These are phyloP conservation scores for Dendronephthya gigantea DNA, from an alignment of 64 coral and sea anemone species.

Conservation along the genomic window DNA sequence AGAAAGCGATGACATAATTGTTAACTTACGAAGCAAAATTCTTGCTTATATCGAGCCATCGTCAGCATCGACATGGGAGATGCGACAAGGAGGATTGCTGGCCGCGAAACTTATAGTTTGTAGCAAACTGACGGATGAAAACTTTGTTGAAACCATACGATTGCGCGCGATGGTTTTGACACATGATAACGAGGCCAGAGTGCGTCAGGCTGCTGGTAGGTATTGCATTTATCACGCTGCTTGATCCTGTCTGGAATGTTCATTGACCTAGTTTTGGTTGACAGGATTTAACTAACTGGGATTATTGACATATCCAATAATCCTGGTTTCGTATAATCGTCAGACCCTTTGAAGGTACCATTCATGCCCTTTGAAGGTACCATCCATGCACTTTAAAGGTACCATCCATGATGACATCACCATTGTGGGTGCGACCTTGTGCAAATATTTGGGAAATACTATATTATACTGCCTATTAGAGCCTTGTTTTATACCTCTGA, in stretches of 20 bases:
- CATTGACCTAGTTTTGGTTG: neutral
- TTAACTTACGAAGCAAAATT: neutral
- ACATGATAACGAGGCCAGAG: conserved; percentile 88
- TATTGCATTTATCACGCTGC: neutral
- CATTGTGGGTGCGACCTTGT: too few relatives aligned
- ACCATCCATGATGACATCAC: too few relatives aligned
- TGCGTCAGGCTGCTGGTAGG: conserved; percentile 66
- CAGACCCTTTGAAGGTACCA: too few relatives aligned
- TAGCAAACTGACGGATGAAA: neutral
- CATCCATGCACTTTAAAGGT: too few relatives aligned
- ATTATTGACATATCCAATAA: too few relatives aligned
- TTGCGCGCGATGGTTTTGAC: conserved; percentile 43
- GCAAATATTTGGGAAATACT: too few relatives aligned
- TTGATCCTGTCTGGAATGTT: neutral
- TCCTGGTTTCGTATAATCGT: too few relatives aligned
- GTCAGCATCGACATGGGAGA: neutral
- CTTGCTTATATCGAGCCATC: neutral
- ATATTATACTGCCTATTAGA: too few relatives aligned
- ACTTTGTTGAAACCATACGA: conserved; percentile 51
- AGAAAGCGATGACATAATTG: neutral
- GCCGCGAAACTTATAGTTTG: neutral
- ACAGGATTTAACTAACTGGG: neutral
- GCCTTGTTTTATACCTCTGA: too few relatives aligned
- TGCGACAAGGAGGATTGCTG: conserved; percentile 5
- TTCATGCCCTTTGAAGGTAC: too few relatives aligned